Conservation (phyloP, 2,113 vertebrate species). For the Amblyornis subalaris region DNA sequence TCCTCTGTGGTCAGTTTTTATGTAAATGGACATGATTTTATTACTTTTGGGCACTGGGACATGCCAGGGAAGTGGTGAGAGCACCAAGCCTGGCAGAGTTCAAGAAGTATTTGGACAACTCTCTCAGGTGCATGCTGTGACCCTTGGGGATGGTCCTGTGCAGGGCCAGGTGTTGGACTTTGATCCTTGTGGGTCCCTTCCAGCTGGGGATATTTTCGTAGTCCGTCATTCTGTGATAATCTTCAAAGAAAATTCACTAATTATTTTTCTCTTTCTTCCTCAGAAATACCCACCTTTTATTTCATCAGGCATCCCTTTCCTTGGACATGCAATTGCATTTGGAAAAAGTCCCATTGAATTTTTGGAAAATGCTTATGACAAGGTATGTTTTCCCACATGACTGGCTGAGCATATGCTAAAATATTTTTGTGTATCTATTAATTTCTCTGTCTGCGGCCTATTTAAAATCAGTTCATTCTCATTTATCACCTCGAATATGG, state of each 20-base stretch:
- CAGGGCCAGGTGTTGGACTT: neutral
- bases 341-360: conserved; percentile 95
- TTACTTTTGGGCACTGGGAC: neutral
- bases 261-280: neutral
- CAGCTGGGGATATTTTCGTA: neutral
- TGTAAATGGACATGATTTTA: neutral
- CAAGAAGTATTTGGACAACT: rapidly evolving
- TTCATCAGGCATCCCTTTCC: conserved; percentile 86
- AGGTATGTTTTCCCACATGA: conserved; percentile 70
- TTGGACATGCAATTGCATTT: conserved; percentile 92
- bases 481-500: neutral
- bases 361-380: conserved; percentile 90
- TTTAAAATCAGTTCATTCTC: neutral
- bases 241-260: neutral
- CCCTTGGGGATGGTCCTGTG: neutral
- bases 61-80: neutral
- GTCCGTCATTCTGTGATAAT: neutral
- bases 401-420: neutral
- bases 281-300: conserved; percentile 92
- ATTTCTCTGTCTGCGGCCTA: neutral
- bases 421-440: neutral
- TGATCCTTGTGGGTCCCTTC: neutral
- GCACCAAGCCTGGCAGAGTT: neutral
- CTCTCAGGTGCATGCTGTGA: neutral
- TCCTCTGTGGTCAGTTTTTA: neutral